phyloP scores from a whole-genome alignment of 2,888 invertebrate species.

The Meteorus cinctellus region DNA sequence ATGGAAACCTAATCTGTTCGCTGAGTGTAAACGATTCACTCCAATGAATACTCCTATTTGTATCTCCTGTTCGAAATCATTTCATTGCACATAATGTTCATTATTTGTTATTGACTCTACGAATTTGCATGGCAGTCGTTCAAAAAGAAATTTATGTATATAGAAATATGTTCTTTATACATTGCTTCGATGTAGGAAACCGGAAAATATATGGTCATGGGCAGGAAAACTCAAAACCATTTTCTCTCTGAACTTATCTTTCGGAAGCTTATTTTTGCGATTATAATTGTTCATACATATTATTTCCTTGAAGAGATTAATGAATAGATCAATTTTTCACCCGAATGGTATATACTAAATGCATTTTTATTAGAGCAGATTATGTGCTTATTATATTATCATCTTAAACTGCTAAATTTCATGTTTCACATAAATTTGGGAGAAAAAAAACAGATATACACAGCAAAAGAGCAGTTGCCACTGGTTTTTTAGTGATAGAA shows the following conservation, averaged over 20 bases:
- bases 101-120: conserved; percentile 26
- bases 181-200: no score
- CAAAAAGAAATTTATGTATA: conserved; percentile 75
- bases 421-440: conserved; percentile 11
- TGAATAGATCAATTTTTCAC: conserved; percentile 16
- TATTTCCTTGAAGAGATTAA: background rate
- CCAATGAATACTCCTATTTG: no score
- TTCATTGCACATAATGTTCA: background rate
- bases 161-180: background rate
- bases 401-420: conserved; percentile 19
- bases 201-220: no score
- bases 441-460: conserved; percentile 17
- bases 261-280: conserved; percentile 47
- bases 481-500: background rate
- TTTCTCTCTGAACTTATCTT: background rate
- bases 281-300: background rate
- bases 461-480: background rate
- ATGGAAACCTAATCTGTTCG: no score
- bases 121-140: conserved; percentile 62
- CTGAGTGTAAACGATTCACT: no score
- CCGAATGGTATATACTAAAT: conserved; percentile 49
- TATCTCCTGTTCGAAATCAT: no score
- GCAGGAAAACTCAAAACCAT: background rate
- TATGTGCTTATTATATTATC: conserved; percentile 46
- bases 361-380: conserved; percentile 49